A percentile compares a stretch with the other conserved stretches of the same genome.
Conservation (phyloP, 2,113 vertebrate species). For the Ciconia stormi region DNA sequence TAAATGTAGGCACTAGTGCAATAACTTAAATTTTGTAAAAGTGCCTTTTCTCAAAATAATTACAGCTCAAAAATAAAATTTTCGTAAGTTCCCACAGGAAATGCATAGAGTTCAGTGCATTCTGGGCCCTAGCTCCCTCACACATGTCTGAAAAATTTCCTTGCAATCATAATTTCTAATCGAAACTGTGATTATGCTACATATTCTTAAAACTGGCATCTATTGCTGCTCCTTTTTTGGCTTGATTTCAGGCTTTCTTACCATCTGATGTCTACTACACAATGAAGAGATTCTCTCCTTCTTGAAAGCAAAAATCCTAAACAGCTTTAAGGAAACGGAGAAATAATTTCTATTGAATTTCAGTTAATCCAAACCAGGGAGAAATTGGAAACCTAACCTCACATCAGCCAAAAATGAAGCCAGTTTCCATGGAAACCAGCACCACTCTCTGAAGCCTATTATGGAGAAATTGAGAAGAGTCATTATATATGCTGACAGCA, state of each 20-base stretch:
- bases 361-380: background rate
- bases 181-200: background rate
- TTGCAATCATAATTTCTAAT: background rate
- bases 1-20: background rate
- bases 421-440: background rate
- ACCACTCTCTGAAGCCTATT: background rate
- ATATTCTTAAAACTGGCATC: background rate
- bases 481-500: background rate
- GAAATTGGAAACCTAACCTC: background rate
- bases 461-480: background rate
- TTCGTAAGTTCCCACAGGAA: background rate
- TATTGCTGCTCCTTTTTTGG: background rate
- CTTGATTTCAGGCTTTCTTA: background rate
- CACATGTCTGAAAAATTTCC: background rate
- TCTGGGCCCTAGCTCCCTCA: background rate
- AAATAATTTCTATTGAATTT: background rate
- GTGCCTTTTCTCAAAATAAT: background rate
- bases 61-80: background rate
- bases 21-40: background rate
- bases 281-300: background rate
- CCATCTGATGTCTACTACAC: background rate
- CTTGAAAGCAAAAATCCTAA: background rate
- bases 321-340: background rate
- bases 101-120: background rate
- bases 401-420: background rate